These are phyloP conservation scores for Laticauda laticaudata DNA, from an alignment of 2,113 vertebrate species.

Conservation along the genomic window DNA sequence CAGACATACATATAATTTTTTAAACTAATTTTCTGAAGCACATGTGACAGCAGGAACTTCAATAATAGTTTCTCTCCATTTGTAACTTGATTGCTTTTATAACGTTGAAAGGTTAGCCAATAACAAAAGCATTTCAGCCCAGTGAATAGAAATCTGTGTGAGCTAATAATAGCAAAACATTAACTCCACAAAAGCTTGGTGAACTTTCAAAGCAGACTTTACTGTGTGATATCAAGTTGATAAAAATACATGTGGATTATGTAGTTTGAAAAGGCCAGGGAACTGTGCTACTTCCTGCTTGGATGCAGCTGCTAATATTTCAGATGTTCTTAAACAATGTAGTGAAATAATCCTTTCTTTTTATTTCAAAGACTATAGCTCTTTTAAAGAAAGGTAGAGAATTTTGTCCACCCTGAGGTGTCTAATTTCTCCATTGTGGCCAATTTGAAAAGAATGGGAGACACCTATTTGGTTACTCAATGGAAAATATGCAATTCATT, in stretches of 20 bases:
- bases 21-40: conserved; percentile 42
- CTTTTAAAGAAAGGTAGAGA: neutral
- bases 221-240: conserved; percentile 48
- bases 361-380: conserved; percentile 16
- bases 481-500: neutral
- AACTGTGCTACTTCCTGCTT: conserved; percentile 56
- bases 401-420: conserved; percentile 6
- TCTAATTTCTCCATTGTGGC: conserved; percentile 36
- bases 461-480: neutral
- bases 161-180: conserved; percentile 66
- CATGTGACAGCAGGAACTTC: conserved; percentile 42
- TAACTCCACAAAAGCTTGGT: conserved; percentile 66
- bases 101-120: conserved; percentile 63
- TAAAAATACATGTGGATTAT: conserved; percentile 56
- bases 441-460: conserved; percentile 19
- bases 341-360: neutral
- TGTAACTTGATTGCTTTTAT: conserved; percentile 39
- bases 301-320: conserved; percentile 48
- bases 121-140: conserved; percentile 60
- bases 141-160: conserved; percentile 56
- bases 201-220: conserved; percentile 53
- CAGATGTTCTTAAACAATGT: conserved; percentile 21
- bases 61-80: conserved; percentile 58
- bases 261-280: conserved; percentile 51
- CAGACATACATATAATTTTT: neutral